A percentile compares a stretch with the other conserved stretches of the same genome.
Conservation (phyloP, 2,888 invertebrate genomes). For the Opisthograptis luteolata region DNA sequence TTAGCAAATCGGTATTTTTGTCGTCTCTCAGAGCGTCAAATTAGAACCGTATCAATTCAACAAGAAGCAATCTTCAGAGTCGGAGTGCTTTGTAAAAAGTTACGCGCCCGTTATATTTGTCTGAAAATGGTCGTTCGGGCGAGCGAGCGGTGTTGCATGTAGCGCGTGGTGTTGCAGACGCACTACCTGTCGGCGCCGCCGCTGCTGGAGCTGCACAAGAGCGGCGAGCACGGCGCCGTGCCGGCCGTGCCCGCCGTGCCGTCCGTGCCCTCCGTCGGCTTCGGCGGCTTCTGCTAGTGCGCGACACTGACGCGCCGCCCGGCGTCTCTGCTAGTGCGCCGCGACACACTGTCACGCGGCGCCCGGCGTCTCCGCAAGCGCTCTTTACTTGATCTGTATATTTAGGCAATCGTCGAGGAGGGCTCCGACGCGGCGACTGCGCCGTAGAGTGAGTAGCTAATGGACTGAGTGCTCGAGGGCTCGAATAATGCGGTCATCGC, state of each 20-base stretch:
- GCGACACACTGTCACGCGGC: no score
- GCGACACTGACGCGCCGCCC: conserved; percentile 4
- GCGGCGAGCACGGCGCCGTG: conserved; percentile 61
- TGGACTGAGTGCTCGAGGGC: conserved; percentile 24
- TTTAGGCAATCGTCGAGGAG: not conserved
- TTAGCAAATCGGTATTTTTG: no score
- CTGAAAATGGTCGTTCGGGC: not conserved
- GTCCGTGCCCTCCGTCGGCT: conserved; percentile 78
- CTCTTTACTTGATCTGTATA: not conserved
- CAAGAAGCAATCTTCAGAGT: no score
- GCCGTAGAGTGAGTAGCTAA: conserved; percentile 24
- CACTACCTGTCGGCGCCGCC: conserved; percentile 76
- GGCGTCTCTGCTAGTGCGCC: conserved; percentile 6
- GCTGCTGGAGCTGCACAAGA: conserved; percentile 77
- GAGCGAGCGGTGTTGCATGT: not conserved
- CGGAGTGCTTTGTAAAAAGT: no score
- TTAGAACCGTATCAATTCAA: no score
- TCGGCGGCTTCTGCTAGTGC: conserved; percentile 80
- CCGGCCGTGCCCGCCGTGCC: conserved; percentile 67
- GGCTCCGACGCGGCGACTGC: not conserved
- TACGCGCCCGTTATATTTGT: no score
- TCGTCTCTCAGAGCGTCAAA: no score
- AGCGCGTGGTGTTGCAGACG: conserved; percentile 48
- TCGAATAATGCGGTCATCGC: conserved; percentile 27
- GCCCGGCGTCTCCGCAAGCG: no score